Evolutionary conservation across 92 coral and sea anemone genomes (phyloP).

Genomic region (Zoanthus sociatus): DNA sequence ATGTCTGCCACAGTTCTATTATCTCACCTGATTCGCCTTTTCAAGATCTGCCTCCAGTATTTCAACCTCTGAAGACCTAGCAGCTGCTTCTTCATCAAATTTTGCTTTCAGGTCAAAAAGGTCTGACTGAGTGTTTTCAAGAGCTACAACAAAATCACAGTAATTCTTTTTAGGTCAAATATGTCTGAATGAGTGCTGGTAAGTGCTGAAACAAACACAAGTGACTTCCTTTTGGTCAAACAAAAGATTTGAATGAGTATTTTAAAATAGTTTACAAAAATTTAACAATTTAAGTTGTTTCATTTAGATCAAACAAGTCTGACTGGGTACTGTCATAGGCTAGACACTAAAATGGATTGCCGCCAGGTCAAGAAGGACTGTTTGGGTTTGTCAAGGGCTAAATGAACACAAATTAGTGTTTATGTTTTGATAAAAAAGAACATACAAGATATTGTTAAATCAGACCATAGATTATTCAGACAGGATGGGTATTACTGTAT

Average conservation of each 20-base stretch:
- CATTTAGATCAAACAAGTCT: background rate
- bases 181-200: too few species aligned
- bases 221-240: background rate
- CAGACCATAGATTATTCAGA: too few species aligned
- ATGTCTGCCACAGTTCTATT: background rate
- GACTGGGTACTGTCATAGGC: background rate
- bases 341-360: background rate
- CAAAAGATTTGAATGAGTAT: too few species aligned
- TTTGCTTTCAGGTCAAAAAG: constrained; percentile 95
- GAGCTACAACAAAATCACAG: constrained; percentile 61
- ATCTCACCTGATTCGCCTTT: constrained; percentile 83
- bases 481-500: too few species aligned
- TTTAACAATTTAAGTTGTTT: too few species aligned
- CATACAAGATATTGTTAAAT: too few species aligned
- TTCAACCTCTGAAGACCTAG: constrained; percentile 94
- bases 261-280: too few species aligned
- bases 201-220: constrained; percentile 63
- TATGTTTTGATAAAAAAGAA: too few species aligned
- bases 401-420: too few species aligned
- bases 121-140: constrained; percentile 91
- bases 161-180: background rate
- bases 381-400: too few species aligned
- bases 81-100: constrained; percentile 94
- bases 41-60: constrained; percentile 94
- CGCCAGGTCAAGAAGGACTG: too few species aligned